Base-by-base conservation (phyloP, 2,888 invertebrate species). In the Catocala nupta region DNA sequence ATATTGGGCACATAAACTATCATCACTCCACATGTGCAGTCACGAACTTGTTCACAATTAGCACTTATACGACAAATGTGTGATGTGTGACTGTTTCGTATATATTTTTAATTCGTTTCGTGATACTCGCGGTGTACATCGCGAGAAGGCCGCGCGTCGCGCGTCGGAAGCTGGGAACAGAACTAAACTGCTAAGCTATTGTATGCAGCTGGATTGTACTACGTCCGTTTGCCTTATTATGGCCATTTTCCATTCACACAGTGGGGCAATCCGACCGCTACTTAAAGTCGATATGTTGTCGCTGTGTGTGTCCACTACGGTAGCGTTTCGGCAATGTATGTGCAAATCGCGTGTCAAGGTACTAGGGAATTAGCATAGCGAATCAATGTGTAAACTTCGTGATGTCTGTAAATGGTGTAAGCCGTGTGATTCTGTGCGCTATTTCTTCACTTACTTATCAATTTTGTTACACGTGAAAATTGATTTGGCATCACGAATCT, bases 191-290 rank as follows among this genome's bases (percentile, higher is more conserved):
- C 89, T 85, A 88, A 88, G 82, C 94, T 90, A 91, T 95, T 95
- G 89, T 95, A 95, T 86, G 94, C 92, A 89, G 93, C 93, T 90
- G 90, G 85, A 92, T 91, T 91, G 90, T 92, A 84, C 86, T 92
- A 84, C 85, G 88, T 88, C 88, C 86, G 87, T 88, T 89, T 87
- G 89, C 85, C 84, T 87, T 89, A 90, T 91, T 90, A 92, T 91
- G 89, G 87, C 84, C 89, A 89, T 90, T 91, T 91, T 89, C 90
- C 89, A 91, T 90, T 92, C 90, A 88, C 88, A 88, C 91, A 88
- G 90, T 89, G 89, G 87, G 84, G 89, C 89, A 88, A 90, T 89
- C 77, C 81, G 73, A 72, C 81, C 84, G 81, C 81, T 73, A 63
- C 49, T 63, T 51, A 9, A 74, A 77, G 73, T 56, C 48, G 60